Conservation (phyloP, 2,797 vertebrate species). For the Champsocephalus esox region DNA sequence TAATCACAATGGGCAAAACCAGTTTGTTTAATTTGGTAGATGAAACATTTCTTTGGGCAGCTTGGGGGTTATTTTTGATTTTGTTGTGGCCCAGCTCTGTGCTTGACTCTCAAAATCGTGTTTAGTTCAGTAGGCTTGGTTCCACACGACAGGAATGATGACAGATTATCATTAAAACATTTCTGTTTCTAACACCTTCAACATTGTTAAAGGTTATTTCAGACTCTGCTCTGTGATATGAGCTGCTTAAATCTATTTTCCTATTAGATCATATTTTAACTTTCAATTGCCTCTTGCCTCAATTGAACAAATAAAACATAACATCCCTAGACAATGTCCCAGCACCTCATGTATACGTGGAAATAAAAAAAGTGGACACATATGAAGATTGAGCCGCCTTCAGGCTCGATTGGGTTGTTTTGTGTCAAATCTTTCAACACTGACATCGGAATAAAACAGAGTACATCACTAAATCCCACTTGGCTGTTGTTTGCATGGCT, state of each 20-base stretch:
- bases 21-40: background rate
- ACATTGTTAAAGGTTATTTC: background rate
- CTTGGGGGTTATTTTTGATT: background rate
- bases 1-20: background rate
- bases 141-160: background rate
- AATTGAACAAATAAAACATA: background rate
- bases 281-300: background rate
- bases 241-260: background rate
- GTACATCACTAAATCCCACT: slow-evolving; percentile 18
- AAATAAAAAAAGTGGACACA: background rate
- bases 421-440: slow-evolving; percentile 7
- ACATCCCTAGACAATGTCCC: background rate
- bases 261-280: background rate
- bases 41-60: background rate
- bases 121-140: background rate
- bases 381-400: background rate
- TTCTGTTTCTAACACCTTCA: too few relatives aligned
- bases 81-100: background rate
- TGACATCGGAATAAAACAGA: slow-evolving; percentile 1
- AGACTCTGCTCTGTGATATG: background rate
- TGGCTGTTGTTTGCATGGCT: slow-evolving; percentile 12
- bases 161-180: background rate
- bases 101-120: background rate
- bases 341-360: background rate
- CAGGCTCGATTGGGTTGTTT: background rate